These are phyloP conservation scores for Muntiacus reevesi DNA, from an alignment of 2,113 vertebrate genomes.

Conservation along the genomic window DNA sequence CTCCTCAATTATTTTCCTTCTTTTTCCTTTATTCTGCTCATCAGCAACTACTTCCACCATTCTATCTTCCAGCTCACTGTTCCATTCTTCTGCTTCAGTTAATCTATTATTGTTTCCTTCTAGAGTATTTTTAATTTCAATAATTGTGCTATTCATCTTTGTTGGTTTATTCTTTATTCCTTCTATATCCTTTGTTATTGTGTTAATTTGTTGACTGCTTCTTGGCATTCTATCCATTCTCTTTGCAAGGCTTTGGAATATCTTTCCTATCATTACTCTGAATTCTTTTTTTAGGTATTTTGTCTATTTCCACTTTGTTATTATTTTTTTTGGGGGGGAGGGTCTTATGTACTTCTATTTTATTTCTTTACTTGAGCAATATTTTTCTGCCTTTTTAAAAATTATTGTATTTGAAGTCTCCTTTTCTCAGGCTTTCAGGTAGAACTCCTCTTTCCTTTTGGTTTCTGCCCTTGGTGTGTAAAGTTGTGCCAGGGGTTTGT, in stretches of 20 bases:
- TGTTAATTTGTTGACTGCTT: background rate
- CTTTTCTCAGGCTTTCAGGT: background rate
- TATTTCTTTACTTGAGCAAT: too few relatives aligned
- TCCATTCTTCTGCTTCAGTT: accelerated
- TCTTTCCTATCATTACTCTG: background rate
- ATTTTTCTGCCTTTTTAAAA: too few relatives aligned
- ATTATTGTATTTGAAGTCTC: background rate
- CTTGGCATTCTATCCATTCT: background rate
- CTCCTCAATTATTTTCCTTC: background rate
- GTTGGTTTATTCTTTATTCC: background rate
- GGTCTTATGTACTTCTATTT: too few relatives aligned
- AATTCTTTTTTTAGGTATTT: background rate
- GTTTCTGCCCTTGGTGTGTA: background rate
- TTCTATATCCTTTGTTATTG: background rate
- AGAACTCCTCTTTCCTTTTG: background rate
- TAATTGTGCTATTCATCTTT: background rate
- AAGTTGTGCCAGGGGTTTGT: background rate
- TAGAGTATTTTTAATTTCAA: background rate
- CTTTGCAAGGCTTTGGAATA: background rate
- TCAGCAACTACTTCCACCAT: background rate
- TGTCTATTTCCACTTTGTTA: accelerated
- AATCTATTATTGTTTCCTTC: background rate
- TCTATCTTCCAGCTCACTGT: background rate
- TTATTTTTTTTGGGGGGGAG: too few relatives aligned
- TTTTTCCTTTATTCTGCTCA: background rate